phyloP scores from a whole-genome alignment of 2,797 vertebrate species.

The Enteromius paludinosus region DNA sequence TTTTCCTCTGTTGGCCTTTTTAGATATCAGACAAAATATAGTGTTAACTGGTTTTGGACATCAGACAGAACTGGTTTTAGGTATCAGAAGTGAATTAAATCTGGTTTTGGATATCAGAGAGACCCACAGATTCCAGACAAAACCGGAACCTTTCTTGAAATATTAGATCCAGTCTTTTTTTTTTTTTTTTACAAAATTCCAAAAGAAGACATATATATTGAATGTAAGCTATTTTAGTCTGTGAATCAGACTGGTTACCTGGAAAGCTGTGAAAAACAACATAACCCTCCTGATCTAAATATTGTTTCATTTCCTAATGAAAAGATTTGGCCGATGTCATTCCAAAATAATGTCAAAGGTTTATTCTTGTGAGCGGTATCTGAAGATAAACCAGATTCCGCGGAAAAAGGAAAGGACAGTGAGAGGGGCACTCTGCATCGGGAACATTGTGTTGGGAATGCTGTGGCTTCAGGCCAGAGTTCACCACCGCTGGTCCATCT shows the following conservation, averaged over 20 bases:
- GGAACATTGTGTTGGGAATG: constrained; percentile 39
- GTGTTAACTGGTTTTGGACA: not conserved
- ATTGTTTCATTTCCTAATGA: not conserved
- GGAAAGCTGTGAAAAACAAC: not conserved
- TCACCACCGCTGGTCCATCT: constrained; percentile 41
- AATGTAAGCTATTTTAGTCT: not conserved
- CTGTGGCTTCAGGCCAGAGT: constrained; percentile 36
- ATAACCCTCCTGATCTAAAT: not conserved
- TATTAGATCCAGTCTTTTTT: not conserved
- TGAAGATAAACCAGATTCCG: constrained; percentile 22
- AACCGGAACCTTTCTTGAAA: not conserved
- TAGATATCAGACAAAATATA: too few relatives aligned
- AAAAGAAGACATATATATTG: not conserved
- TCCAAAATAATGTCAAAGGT: constrained; percentile 33
- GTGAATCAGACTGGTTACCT: not conserved
- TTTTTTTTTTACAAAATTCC: not conserved
- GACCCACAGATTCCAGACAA: not conserved
- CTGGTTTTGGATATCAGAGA: not conserved
- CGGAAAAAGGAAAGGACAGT: constrained; percentile 32
- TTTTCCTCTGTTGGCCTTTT: too few relatives aligned
- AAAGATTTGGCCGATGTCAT: not conserved
- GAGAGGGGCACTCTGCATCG: not conserved
- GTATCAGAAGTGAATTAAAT: not conserved
- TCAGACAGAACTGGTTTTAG: not conserved
- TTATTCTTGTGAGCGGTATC: constrained; percentile 28